Percentiles rank a stretch among this genome's conserved stretches.
Evolutionary conservation across 37 sponge, comb jelly and placozoan species (phyloP).

Genomic region (Amphimedon queenslandica): DNA sequence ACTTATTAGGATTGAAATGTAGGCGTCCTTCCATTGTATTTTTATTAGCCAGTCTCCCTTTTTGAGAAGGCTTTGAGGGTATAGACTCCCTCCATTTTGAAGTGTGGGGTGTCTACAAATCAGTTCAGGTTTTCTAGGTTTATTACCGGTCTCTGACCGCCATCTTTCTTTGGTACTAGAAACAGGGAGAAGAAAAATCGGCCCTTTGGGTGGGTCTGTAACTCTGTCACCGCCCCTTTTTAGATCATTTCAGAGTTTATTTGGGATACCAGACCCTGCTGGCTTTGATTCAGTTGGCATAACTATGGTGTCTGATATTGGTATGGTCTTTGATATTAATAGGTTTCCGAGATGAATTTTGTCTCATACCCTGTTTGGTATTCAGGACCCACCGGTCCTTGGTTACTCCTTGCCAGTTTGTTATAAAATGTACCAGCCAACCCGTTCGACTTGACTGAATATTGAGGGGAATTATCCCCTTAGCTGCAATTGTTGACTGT

Average conservation of each 20-base stretch:
- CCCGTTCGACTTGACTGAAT: too few relatives aligned
- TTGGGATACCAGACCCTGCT: background rate
- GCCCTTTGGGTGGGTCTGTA: background rate
- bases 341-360: background rate
- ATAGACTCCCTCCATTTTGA: too few relatives aligned
- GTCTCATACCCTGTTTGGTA: background rate
- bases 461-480: too few relatives aligned
- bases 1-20: too few relatives aligned
- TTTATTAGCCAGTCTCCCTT: constrained; percentile 12
- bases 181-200: constrained; percentile 15
- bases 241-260: background rate
- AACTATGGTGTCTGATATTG: too few relatives aligned
- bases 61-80: too few relatives aligned
- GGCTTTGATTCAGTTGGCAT: background rate
- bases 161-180: constrained; percentile 24
- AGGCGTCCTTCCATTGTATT: too few relatives aligned
- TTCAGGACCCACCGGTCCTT: constrained; percentile 10
- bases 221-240: too few relatives aligned
- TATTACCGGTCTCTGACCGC: too few relatives aligned
- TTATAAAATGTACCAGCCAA: too few relatives aligned
- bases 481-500: too few relatives aligned
- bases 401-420: too few relatives aligned
- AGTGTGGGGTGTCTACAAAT: background rate
- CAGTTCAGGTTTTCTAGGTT: constrained; percentile 5
- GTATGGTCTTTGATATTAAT: background rate